Evolutionary conservation across 2,797 vertebrate species (phyloP).

Genomic region (Ambastaia sidthimunki): DNA sequence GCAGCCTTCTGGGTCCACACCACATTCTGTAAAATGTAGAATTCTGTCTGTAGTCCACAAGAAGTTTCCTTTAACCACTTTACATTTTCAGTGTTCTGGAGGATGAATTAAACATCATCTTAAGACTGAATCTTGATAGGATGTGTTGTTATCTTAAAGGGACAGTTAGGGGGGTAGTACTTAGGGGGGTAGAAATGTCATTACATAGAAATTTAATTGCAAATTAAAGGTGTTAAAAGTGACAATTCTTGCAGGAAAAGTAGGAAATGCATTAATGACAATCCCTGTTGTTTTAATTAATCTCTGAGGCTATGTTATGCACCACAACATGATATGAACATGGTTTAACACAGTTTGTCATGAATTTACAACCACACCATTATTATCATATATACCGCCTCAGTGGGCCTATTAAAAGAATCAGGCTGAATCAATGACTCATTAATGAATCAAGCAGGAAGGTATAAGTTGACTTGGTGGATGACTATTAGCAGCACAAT

Average conservation of each 20-base stretch:
- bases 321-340: not conserved
- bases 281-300: too few relatives aligned
- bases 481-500: not conserved
- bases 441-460: not conserved
- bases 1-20: not conserved
- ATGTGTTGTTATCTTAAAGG: not conserved
- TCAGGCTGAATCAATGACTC: not conserved
- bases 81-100: slow-evolving; percentile 2
- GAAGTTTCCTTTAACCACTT: slow-evolving; percentile 20
- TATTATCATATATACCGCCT: not conserved
- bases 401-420: not conserved
- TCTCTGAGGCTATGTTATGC: not conserved
- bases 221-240: too few relatives aligned
- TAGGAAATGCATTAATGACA: too few relatives aligned
- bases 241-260: too few relatives aligned
- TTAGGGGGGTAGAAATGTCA: too few relatives aligned
- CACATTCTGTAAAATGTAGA: slow-evolving; percentile 7
- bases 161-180: slow-evolving; percentile 9
- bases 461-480: too few relatives aligned
- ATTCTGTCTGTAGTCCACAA: slow-evolving; percentile 15
- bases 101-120: slow-evolving; percentile 3
- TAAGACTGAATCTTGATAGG: not conserved
- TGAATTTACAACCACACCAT: not conserved
- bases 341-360: not conserved
- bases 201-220: too few relatives aligned